Evolutionary conservation across 2,888 invertebrate genomes (phyloP).

Genomic region (Kryphioiulus occultus): DNA sequence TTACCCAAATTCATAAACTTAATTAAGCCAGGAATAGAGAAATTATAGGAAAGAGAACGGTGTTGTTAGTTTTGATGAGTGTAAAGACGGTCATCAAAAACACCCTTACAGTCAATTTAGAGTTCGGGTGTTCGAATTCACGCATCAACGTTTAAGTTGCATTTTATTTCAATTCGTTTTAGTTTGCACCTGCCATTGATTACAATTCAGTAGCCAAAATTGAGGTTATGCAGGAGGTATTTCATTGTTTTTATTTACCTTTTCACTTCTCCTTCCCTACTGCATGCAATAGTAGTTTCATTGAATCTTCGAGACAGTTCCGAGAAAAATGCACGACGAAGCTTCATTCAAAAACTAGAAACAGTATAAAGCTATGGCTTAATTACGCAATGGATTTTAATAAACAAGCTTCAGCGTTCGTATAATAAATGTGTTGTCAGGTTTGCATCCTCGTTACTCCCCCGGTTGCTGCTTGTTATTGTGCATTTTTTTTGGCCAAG

Average conservation of each 20-base stretch:
- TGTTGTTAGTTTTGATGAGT: too few species aligned
- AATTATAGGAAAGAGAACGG: too few species aligned
- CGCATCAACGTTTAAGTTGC: conserved; percentile 28
- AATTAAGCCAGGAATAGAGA: too few species aligned
- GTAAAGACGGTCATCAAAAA: too few species aligned
- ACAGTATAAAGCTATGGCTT: too few species aligned
- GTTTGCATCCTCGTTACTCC: neutral
- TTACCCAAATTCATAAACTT: too few species aligned
- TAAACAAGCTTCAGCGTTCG: neutral
- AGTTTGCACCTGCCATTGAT: conserved; percentile 44
- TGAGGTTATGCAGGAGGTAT: conserved; percentile 46
- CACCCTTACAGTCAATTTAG: neutral
- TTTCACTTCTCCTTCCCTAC: neutral
- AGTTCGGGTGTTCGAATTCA: neutral
- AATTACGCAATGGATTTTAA: too few species aligned
- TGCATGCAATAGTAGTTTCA: too few species aligned
- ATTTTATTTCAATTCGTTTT: conserved; percentile 42
- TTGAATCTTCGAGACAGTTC: too few species aligned
- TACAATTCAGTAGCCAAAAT: conserved; percentile 47
- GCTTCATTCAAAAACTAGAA: too few species aligned
- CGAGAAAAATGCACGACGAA: too few species aligned
- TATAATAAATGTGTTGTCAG: neutral
- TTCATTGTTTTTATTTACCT: conserved; percentile 40
- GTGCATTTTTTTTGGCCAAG: neutral
- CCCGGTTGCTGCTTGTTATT: neutral